A percentile compares a stretch with the other conserved stretches of the same genome.
Evolutionary conservation across 2,113 vertebrate species (phyloP).

Genomic region (Hemiprocne comata): DNA sequence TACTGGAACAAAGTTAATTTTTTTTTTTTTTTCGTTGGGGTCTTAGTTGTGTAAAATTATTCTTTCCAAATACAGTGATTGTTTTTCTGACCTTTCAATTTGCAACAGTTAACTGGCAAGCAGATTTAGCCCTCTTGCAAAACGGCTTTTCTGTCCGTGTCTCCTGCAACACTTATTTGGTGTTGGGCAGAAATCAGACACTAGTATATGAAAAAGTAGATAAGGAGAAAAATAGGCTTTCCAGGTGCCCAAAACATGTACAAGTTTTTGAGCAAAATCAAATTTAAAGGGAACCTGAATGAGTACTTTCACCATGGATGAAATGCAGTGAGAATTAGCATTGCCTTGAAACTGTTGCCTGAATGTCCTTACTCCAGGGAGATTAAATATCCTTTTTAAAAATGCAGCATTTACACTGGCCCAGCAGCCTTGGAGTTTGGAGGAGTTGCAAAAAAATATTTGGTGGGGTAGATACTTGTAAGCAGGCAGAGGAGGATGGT

Average conservation of each 20-base stretch:
- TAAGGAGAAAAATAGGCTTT: background rate
- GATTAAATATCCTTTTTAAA: background rate
- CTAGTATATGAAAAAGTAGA: background rate
- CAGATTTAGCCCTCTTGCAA: background rate
- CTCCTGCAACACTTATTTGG: background rate
- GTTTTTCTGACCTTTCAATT: constrained; percentile 36
- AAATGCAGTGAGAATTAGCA: background rate
- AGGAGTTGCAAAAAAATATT: background rate
- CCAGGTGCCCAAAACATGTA: background rate
- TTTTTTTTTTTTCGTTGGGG: background rate
- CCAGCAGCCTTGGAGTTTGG: background rate
- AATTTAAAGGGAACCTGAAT: background rate
- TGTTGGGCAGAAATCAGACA: background rate
- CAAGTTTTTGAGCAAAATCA: background rate
- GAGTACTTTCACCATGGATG: accelerated
- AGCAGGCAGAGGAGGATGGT: background rate
- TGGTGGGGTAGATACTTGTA: background rate
- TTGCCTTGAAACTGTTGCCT: background rate
- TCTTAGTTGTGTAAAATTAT: background rate
- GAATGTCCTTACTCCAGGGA: background rate
- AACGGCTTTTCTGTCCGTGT: background rate
- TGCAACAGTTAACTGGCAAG: background rate
- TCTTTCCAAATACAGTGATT: constrained; percentile 10
- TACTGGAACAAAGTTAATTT: background rate
- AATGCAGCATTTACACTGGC: background rate